Conservation (phyloP, 2,113 vertebrate genomes). For the Prolemur simus region DNA sequence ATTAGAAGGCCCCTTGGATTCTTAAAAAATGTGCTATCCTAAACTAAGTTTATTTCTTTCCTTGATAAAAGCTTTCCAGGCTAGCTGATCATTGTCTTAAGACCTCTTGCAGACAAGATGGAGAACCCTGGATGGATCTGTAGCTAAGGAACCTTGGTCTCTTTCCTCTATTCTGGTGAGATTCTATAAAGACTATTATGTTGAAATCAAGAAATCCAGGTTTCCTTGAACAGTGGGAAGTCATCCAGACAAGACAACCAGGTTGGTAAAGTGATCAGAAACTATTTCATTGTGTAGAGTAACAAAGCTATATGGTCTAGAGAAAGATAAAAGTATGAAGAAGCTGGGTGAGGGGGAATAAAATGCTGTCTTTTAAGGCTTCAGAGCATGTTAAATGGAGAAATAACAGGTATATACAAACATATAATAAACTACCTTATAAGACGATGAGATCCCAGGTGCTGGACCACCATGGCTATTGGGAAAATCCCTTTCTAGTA, state of each 20-base stretch:
- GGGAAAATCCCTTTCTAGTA: background rate
- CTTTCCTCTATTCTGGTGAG: background rate
- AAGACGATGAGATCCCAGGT: background rate
- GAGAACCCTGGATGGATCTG: background rate
- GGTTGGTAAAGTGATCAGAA: background rate
- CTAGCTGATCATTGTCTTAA: background rate
- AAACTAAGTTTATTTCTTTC: background rate
- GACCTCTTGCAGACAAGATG: background rate
- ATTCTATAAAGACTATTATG: background rate
- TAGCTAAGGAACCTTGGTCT: background rate
- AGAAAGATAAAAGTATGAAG: background rate
- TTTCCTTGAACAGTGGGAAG: background rate
- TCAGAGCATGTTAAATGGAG: background rate
- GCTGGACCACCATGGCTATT: background rate
- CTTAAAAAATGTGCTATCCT: background rate
- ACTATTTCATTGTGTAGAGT: background rate
- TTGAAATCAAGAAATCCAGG: background rate
- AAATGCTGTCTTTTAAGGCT: background rate
- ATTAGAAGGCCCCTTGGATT: background rate
- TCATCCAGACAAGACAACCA: background rate
- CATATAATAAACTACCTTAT: background rate
- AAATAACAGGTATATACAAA: background rate
- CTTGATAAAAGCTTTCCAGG: constrained; percentile 19
- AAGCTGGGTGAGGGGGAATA: background rate
- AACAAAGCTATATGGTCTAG: background rate